Evolutionary conservation across 2,888 invertebrate genomes (phyloP), one percentile per base, ranked within the genome.

Genomic region (Galerucella nymphaeae): DNA sequence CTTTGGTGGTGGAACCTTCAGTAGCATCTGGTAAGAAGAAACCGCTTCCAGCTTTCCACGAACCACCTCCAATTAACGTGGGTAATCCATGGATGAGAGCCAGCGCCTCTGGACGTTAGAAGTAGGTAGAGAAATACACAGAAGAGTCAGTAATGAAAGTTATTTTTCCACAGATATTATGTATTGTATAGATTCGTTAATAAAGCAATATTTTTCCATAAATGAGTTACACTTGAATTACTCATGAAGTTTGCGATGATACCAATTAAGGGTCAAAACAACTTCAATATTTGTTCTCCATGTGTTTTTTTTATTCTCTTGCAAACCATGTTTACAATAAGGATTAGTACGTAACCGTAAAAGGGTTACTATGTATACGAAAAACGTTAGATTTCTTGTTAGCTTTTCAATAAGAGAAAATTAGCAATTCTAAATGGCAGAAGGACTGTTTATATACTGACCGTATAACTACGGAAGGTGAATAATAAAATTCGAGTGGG

Each of bases 11-110:
- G 48, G 75, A 75, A 58, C 75, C 75, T 14, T 75, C 75, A 1
- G 72, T 75, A 16, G 75, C 75, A 8, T 70, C 75, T n/a, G 75
- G 70, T 14, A 75, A 72, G 64, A 75, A 70, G 63, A 75, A 75
- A 41, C 30, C 61, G 1, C 63, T 61, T 30, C n/a, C 68, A 1
- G 55, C 53, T 20, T 71, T 68, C n/a, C 68, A 70, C 4, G 73
- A 70, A 16, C 18, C 70, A 14, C 58, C 70, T n/a, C 55, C 73
- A 13, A 68, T 71, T n/a, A 63, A 64, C 59, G 64, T 68, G 10
- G 64, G 73, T 13, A 67, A 67, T 16, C 53, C 63, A 4, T 74
- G 74, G 74, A 74, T 74, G 74, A 67, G 74, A 11, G 68, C 74
- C 1, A 64, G 68, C 16, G 74, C 74, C 16, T 72, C 74, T 10